A percentile compares a stretch with the other conserved stretches of the same genome.
These are phyloP conservation scores for Mactra quadrangularis DNA, from an alignment of 1,140 invertebrate species.

Conservation along the genomic window DNA sequence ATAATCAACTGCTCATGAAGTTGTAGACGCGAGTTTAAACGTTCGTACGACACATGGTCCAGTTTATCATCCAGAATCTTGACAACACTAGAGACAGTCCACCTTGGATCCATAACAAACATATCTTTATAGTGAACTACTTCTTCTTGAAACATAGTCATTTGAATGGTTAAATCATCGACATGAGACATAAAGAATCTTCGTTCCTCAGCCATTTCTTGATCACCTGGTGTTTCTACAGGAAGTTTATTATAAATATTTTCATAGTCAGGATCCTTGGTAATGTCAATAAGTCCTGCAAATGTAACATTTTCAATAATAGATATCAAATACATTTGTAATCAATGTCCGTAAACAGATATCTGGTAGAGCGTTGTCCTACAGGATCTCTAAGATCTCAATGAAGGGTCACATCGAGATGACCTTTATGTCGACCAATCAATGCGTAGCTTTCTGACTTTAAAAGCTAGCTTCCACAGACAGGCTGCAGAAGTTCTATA, in stretches of 20 bases:
- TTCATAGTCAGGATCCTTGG: constrained; percentile 80
- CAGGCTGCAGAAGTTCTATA: no score
- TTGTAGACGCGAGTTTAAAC: constrained; percentile 80
- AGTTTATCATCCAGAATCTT: constrained; percentile 77
- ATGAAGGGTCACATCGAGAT: no score
- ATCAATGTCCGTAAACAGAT: no score
- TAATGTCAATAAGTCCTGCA: constrained; percentile 80
- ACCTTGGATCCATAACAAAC: constrained; percentile 79
- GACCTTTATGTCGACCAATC: no score
- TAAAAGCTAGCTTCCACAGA: no score
- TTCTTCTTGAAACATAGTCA: constrained; percentile 77
- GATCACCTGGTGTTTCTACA: constrained; percentile 70
- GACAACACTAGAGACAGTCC: constrained; percentile 78
- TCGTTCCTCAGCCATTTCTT: constrained; percentile 76
- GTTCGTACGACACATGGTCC: constrained; percentile 79
- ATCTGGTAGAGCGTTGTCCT: no score
- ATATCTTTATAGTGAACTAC: constrained; percentile 77
- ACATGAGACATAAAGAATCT: constrained; percentile 80
- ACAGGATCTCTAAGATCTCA: no score
- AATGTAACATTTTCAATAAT: no score
- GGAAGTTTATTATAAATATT: constrained; percentile 75
- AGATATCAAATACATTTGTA: no score
- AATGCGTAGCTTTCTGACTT: no score
- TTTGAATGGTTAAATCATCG: constrained; percentile 79
- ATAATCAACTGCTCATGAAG: constrained; percentile 79